Evolutionary conservation across 2,888 invertebrate species (phyloP).

Genomic region (Arge pagana): DNA sequence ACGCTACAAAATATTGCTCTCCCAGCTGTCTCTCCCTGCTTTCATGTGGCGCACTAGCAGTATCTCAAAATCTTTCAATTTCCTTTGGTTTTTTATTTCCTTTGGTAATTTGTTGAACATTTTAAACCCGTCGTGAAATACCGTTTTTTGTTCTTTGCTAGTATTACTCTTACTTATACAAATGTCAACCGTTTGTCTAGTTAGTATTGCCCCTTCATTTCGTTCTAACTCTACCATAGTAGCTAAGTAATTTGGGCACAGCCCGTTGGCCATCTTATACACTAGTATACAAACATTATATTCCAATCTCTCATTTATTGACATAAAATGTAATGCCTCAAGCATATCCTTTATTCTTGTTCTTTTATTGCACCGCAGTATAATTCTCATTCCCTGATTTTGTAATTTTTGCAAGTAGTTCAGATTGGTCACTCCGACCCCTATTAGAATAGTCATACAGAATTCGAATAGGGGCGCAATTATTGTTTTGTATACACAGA

Average conservation of each 20-base stretch:
- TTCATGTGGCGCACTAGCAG: too few species aligned
- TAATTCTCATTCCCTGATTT: slow-evolving; percentile 25
- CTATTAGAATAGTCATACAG: slow-evolving; percentile 21
- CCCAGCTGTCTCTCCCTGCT: too few species aligned
- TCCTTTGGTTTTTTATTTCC: too few species aligned
- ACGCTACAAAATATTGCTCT: too few species aligned
- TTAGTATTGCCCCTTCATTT: slow-evolving; percentile 23
- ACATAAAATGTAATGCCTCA: slow-evolving; percentile 10
- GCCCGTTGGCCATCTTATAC: slow-evolving; percentile 16
- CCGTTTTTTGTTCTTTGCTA: slow-evolving; percentile 15
- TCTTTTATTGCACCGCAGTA: slow-evolving; percentile 16
- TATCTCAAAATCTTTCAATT: too few species aligned
- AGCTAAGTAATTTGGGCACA: slow-evolving; percentile 17
- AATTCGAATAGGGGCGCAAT: slow-evolving; percentile 26
- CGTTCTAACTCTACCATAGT: too few species aligned
- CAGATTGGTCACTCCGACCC: slow-evolving; percentile 1
- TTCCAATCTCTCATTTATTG: slow-evolving; percentile 10
- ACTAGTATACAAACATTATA: slow-evolving; percentile 19
- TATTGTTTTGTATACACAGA: slow-evolving; percentile 17
- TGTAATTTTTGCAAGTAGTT: slow-evolving; percentile 22
- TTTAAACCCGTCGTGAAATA: slow-evolving; percentile 23
- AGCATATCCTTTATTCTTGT: slow-evolving; percentile 22
- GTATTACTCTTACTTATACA: slow-evolving; percentile 20
- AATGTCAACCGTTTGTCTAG: slow-evolving; percentile 15
- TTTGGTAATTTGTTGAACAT: slow-evolving; percentile 23